These are phyloP conservation scores for Australoheros facetus DNA, from an alignment of 2,797 vertebrate genomes.

Conservation along the genomic window DNA sequence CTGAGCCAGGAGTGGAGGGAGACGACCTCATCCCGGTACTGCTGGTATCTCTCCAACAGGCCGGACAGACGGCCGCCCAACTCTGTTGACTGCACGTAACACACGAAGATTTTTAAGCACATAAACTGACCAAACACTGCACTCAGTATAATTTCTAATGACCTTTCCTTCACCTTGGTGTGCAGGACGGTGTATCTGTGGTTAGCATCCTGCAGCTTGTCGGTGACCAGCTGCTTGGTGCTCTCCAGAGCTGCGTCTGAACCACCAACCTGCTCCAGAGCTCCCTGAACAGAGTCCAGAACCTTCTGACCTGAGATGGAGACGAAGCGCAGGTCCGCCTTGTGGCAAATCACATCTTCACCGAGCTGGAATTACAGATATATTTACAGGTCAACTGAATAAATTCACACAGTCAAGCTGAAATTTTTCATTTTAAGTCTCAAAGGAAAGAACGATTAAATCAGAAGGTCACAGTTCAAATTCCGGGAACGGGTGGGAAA, in stretches of 20 bases:
- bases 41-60: constrained; percentile 89
- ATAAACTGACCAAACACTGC: rapidly evolving
- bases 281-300: constrained; percentile 83
- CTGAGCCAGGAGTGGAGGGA: constrained; percentile 89
- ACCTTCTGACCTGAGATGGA: constrained; percentile 97
- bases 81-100: constrained; percentile 83
- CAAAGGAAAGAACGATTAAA: not conserved
- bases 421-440: rapidly evolving
- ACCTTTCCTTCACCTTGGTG: constrained; percentile 82
- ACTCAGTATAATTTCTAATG: rapidly evolving
- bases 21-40: constrained; percentile 90
- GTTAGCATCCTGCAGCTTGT: constrained; percentile 88
- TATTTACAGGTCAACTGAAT: not conserved
- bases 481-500: constrained; percentile 5
- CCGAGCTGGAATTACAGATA: constrained; percentile 69
- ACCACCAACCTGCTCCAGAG: constrained; percentile 74
- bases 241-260: constrained; percentile 73
- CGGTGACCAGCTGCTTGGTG: constrained; percentile 83
- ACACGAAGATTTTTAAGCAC: not conserved
- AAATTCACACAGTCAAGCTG: not conserved
- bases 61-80: constrained; percentile 87
- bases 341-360: constrained; percentile 96
- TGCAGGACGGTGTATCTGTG: constrained; percentile 89
- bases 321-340: constrained; percentile 94
- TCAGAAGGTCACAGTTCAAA: not conserved